Evolutionary conservation across 2,797 vertebrate species (phyloP).

Genomic region (Argentina silus): DNA sequence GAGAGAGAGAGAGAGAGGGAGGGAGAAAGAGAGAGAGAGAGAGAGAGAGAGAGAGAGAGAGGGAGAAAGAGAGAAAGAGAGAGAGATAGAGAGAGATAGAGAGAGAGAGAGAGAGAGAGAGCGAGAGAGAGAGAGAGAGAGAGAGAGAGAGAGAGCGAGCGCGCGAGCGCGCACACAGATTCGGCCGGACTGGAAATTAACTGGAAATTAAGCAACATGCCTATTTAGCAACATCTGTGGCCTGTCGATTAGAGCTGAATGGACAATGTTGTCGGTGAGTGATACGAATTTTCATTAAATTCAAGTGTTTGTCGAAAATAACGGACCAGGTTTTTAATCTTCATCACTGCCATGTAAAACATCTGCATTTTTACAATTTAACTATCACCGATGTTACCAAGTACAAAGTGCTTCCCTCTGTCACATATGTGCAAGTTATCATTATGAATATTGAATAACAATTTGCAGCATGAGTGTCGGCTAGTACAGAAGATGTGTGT

Average conservation of each 20-base stretch:
- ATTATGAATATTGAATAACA: background rate
- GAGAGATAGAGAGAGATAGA: constrained; percentile 1
- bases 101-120: background rate
- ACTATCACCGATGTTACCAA: too few relatives aligned
- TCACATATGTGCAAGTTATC: background rate
- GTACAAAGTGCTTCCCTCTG: too few relatives aligned
- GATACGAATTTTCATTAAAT: background rate
- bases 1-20: background rate
- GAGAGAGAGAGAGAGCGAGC: background rate
- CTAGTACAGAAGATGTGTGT: background rate
- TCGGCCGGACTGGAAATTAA: background rate
- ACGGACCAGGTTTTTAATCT: background rate
- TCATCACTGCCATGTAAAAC: background rate
- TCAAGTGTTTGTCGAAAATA: background rate
- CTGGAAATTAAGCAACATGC: too few relatives aligned
- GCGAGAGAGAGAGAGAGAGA: background rate
- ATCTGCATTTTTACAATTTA: too few relatives aligned
- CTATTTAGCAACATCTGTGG: background rate
- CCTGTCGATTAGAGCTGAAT: background rate
- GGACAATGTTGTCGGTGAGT: constrained; percentile 10
- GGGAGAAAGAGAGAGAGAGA: background rate
- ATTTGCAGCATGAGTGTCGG: background rate
- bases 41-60: background rate
- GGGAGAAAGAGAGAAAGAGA: background rate
- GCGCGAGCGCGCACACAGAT: background rate